phyloP scores from a whole-genome alignment of 2,113 vertebrate species.

The Datnioides undecimradiatus region DNA sequence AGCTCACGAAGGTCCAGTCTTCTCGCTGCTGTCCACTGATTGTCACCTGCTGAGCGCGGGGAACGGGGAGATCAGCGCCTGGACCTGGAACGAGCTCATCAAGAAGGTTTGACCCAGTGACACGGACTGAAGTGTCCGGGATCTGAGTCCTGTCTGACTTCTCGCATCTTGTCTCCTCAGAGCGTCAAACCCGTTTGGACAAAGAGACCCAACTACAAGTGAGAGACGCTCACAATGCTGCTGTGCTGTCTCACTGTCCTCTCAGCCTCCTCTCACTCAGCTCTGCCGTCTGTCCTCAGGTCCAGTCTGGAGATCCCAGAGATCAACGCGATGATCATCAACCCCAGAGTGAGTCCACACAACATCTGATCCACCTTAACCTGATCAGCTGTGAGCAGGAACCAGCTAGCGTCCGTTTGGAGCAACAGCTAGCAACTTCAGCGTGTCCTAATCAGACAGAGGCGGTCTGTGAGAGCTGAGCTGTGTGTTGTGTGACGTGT shows the following conservation, averaged over 20 bases:
- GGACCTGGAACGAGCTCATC: slow-evolving; percentile 90
- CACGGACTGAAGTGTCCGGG: too few relatives aligned
- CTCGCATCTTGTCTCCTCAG: slow-evolving; percentile 68
- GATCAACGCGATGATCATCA: slow-evolving; percentile 88
- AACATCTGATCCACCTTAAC: too few relatives aligned
- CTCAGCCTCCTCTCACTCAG: too few relatives aligned
- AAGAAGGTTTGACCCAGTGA: too few relatives aligned
- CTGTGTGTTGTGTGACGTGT: too few relatives aligned
- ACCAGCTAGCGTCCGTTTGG: too few relatives aligned
- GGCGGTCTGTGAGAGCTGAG: too few relatives aligned
- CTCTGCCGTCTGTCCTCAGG: slow-evolving; percentile 69
- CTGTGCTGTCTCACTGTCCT: too few relatives aligned
- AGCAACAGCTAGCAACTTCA: too few relatives aligned
- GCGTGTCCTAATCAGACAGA: too few relatives aligned
- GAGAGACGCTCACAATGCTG: too few relatives aligned
- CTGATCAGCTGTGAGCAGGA: too few relatives aligned
- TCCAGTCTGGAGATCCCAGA: slow-evolving; percentile 90
- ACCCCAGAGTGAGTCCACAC: slow-evolving; percentile 82
- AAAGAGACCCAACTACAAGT: slow-evolving; percentile 88
- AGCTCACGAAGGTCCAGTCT: slow-evolving; percentile 91
- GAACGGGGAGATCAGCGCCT: slow-evolving; percentile 89
- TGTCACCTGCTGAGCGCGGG: slow-evolving; percentile 88
- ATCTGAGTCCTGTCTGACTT: slow-evolving; percentile 4
- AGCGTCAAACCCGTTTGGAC: slow-evolving; percentile 87
- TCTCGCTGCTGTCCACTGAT: slow-evolving; percentile 88